Evolutionary conservation across 2,797 vertebrate genomes (phyloP).

Genomic region (Pseudochromis fuscus): DNA sequence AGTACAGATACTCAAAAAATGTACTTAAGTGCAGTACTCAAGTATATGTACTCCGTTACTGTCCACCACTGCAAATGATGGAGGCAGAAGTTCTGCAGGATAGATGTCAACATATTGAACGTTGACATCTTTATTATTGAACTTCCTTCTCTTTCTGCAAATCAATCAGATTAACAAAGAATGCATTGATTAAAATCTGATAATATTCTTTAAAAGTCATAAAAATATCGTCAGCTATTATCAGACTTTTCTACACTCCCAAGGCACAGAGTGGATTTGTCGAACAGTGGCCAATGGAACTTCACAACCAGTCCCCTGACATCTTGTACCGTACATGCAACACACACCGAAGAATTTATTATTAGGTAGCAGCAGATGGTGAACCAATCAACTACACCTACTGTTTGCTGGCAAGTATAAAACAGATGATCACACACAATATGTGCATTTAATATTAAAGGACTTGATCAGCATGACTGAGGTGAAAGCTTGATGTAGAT

Average conservation of each 20-base stretch:
- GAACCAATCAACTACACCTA: background rate
- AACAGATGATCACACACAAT: background rate
- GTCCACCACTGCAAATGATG: no score
- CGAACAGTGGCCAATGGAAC: background rate
- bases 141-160: background rate
- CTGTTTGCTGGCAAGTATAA: conserved; percentile 5
- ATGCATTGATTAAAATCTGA: background rate
- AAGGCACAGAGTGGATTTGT: background rate
- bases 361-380: background rate
- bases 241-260: background rate
- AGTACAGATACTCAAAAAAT: no score
- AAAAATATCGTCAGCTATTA: background rate
- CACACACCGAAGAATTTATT: background rate
- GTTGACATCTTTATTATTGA: background rate
- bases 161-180: background rate
- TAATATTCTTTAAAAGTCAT: background rate
- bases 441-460: background rate
- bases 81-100: no score
- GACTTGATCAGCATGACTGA: background rate
- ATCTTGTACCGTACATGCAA: background rate
- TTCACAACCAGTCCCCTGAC: background rate
- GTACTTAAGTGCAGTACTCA: no score
- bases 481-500: conserved; percentile 9
- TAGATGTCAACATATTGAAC: no score
- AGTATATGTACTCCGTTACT: no score